Base-by-base conservation (phyloP, 2,797 vertebrate species). In the Saguinus oedipus region DNA sequence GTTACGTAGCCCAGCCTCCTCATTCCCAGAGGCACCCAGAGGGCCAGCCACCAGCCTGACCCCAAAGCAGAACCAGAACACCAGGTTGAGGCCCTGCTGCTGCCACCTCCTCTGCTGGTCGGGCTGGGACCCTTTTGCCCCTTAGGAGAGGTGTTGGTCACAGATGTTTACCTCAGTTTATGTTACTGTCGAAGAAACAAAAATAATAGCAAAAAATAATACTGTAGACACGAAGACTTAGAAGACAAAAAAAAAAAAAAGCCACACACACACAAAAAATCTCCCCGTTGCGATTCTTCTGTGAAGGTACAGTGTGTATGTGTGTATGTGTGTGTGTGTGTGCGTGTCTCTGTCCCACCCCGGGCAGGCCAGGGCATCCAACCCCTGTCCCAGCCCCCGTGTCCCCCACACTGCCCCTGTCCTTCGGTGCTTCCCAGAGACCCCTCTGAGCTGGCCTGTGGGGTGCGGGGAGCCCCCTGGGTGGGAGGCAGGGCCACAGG, bases 121-220 rank as follows among this genome's bases (percentile, higher is more conserved):
- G 83, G 93, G 82, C 93, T 96, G 15, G 72, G 97, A 98, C 96
- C 96, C 97, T 98, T 98, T 94, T 97, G 95, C 98, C 97, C 98
- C 36, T 17, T 98, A 98, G 98, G 98, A 98, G 97, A 98, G 96
- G 96, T 98, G 98, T 98, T 97, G 98, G 97, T 98, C 98, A 98
- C 98, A 98, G 98, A 98, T 64, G 97, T 99, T 98, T 99, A 99
- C 98, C 98, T 99, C 98, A 99, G 98, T 98, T 98, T 96, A 97
- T 98, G 98, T 98, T 98, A 98, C 98, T 97, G 98, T 99, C 72
- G 42, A 98, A 98, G 98, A 98, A 96, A 97, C 96, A 93, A 79
- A 95, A 96, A 83, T 88, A 68, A 94, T 96, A 97, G 82, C 90
- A 97, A 96, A 97, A 98, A 97, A 42, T 12, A 22, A 98, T 78